These are phyloP conservation scores for Cordilura impudica DNA, from an alignment of 2,888 invertebrate genomes.

Conservation along the genomic window DNA sequence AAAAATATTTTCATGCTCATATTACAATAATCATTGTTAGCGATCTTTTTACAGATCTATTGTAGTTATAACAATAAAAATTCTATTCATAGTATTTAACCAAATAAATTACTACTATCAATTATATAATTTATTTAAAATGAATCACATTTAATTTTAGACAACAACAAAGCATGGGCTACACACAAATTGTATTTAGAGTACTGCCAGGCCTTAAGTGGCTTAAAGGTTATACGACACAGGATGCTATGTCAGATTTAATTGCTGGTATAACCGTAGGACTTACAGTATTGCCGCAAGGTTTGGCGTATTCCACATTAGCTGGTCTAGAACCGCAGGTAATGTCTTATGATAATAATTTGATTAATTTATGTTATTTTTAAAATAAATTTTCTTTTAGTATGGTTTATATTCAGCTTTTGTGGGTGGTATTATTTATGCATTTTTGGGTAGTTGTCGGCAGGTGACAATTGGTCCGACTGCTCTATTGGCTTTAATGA, in stretches of 20 bases:
- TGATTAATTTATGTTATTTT: background rate
- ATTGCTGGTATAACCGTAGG: conserved; percentile 96
- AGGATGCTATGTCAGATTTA: conserved; percentile 88
- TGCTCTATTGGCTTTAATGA: conserved; percentile 93
- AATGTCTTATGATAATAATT: conserved; percentile 57
- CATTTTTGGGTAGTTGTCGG: conserved; percentile 91
- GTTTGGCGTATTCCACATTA: conserved; percentile 92
- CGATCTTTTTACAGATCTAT: background rate
- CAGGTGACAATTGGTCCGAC: conserved; percentile 94
- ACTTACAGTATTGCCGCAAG: conserved; percentile 94
- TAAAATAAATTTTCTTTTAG: conserved; percentile 78
- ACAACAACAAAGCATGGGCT: conserved; percentile 61
- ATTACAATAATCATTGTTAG: background rate
- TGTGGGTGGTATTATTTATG: conserved; percentile 94
- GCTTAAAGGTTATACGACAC: conserved; percentile 86
- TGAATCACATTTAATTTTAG: conserved; percentile 10
- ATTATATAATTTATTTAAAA: background rate
- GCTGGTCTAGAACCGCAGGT: conserved; percentile 93
- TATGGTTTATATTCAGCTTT: conserved; percentile 97
- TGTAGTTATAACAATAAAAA: background rate
- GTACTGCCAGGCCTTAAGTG: conserved; percentile 80
- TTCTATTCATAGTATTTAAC: background rate
- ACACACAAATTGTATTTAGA: conserved; percentile 63
- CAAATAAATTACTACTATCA: background rate
- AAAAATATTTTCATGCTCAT: background rate